Evolutionary conservation across 2,888 invertebrate species (phyloP), one percentile per base, ranked within the genome.

Genomic region (Mesorhabditis sp.): DNA sequence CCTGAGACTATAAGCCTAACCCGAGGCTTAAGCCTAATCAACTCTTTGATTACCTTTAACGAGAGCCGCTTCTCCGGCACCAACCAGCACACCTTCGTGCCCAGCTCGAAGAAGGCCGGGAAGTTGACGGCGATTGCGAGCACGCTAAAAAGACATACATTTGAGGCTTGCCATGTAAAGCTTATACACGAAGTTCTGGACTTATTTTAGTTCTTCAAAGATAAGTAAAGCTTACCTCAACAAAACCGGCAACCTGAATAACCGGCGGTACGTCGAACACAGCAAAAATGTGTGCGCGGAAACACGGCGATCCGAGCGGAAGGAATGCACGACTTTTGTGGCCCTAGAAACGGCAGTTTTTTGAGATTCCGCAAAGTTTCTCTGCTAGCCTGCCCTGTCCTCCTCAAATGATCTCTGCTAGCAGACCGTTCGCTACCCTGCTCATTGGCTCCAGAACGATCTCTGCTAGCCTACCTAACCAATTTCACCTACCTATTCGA

Each of bases 21-120:
- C 7, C 58, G 1, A 50, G n/a, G 7, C 2, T 2, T 10, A n/a
- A 50, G n/a, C 58, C 58, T 50, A 13, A 13, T 50, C 58, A 50
- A 50, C 10, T 50, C 58, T 13, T 50, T 10, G 15, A 61, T 64
- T 41, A 72, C 74, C 44, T 62, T 65, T 7, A 72, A 44, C 1
- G 67, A 68, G 1, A 65, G 67, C 6, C 42, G 4, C n/a, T 73
- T 69, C 4, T 67, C 67, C 5, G 10, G 43, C 10, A 2, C 4
- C 45, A 66, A 65, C 62, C 67, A 72, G 28, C 77, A 77, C 0
- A 73, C 71, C 2, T 43, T 44, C 13, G 74, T 66, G 5, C 65
- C 44, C n/a, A 83, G 77, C 68, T 83, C 83, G 68, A 81, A 83
- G 65, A 83, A 83, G 4, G 80, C 76, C 3, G 83, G 80, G 43